Evolutionary conservation across 2,888 invertebrate species (phyloP).

Genomic region (Selenia dentaria): DNA sequence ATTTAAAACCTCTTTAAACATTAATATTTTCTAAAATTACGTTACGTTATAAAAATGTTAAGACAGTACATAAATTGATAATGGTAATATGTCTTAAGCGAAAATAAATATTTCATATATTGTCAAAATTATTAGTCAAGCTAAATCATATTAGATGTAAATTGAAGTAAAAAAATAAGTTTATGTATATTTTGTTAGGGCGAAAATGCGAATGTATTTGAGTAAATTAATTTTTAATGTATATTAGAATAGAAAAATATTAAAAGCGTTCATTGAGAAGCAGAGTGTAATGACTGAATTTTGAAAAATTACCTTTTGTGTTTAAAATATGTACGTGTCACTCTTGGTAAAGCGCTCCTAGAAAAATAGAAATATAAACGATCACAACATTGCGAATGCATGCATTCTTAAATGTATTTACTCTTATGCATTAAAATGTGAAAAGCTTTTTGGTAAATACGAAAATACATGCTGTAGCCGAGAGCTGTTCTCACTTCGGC

Average conservation of each 20-base stretch:
- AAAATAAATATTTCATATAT: constrained; percentile 16
- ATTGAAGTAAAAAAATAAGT: not conserved
- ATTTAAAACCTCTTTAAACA: too few species aligned
- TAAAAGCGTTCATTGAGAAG: constrained; percentile 16
- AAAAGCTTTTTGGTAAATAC: constrained; percentile 8
- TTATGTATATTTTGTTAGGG: not conserved
- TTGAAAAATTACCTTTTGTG: constrained; percentile 68
- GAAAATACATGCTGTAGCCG: constrained; percentile 18
- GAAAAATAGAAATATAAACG: constrained; percentile 86
- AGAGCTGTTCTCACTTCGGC: constrained; percentile 36
- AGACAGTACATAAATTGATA: constrained; percentile 2
- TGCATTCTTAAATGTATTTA: constrained; percentile 42
- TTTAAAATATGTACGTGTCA: constrained; percentile 95
- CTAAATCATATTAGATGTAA: not conserved
- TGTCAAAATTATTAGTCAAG: not conserved
- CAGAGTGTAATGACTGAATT: constrained; percentile 36
- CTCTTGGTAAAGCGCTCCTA: constrained; percentile 91
- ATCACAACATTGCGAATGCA: constrained; percentile 69
- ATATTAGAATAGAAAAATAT: not conserved
- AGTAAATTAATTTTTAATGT: not conserved
- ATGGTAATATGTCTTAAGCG: constrained; percentile 56
- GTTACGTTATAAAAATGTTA: constrained; percentile 5
- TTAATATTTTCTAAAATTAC: too few species aligned
- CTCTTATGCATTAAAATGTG: constrained; percentile 2
- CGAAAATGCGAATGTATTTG: not conserved